A percentile compares a stretch with the other conserved stretches of the same genome.
phyloP scores from a whole-genome alignment of 1,140 invertebrate genomes.

The Mactra quadrangularis region DNA sequence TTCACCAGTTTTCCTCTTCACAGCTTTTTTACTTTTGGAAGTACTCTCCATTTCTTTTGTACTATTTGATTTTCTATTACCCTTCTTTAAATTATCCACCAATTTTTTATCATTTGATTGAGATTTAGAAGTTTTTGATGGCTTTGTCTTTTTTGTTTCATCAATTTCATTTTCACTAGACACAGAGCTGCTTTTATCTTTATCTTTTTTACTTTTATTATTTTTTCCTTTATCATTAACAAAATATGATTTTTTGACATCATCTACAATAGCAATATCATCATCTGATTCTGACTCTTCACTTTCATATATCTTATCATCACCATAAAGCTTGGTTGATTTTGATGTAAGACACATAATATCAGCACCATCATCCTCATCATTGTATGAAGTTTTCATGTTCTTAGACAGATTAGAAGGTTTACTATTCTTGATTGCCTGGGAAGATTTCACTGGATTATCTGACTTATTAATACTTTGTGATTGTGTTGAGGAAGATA shows the following conservation, averaged over 20 bases:
- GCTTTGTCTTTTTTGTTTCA: too few species aligned
- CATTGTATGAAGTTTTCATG: neutral
- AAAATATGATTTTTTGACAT: neutral
- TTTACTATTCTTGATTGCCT: too few species aligned
- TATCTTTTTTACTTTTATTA: too few species aligned
- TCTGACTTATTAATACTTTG: too few species aligned
- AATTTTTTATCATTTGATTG: neutral
- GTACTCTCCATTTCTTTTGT: neutral
- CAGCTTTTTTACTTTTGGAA: neutral
- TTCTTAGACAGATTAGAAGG: too few species aligned
- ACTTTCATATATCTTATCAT: neutral
- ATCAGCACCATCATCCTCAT: neutral
- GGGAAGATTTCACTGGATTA: too few species aligned
- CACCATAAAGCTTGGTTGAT: neutral
- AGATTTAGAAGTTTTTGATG: too few species aligned
- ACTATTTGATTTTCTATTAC: neutral
- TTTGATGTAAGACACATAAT: slow-evolving; percentile 12
- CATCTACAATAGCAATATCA: slow-evolving; percentile 11
- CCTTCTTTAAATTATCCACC: neutral
- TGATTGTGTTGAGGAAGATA: too few species aligned
- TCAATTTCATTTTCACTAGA: too few species aligned
- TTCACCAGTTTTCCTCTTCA: neutral
- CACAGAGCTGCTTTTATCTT: too few species aligned
- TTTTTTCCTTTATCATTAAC: neutral
- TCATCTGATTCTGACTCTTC: neutral